Base-by-base conservation (phyloP, 1,140 invertebrate species). In the Apis dorsata region DNA sequence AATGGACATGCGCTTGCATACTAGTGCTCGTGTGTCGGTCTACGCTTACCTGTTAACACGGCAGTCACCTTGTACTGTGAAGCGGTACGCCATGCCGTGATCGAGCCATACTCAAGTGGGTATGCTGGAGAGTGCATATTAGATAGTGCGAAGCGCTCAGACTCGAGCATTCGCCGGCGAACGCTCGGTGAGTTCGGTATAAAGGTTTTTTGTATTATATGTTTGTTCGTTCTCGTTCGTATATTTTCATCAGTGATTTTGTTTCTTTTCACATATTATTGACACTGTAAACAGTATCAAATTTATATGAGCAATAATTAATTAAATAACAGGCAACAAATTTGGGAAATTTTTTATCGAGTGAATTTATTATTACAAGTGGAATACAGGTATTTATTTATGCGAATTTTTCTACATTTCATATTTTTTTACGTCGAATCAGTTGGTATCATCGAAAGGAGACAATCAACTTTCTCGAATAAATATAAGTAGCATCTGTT, bases 141-240 rank as follows among this genome's bases (percentile, higher is more conserved):
- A 92, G 90, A 90, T 84, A 70, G 89, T 53, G 89, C 81, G 79
- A 88, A 85, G 73, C 82, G 82, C 81, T 77, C 85, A 80, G 86
- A 83, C 83, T 73, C 83, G 85, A 89, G 87, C 91, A 92, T 91
- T 92, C 88, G 90, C 91, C 89, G 90, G 86, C 89, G 86, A 92
- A 85, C 90, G 90, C 84, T 91, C 89, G 86, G 84, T 86, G 84
- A 80, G 90, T 90, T 85, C 62, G 69, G 87, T 68, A 19, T 5
- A 53, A 49, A 59, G 17, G 9, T 65, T 81, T 70, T n/a, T 75
- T 11, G 51, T 21, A 24, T 34, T 13, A 12, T 9, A 69, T 24
- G 24, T 60, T 53, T 57, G 55, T 53, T 79, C 66, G 44, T 71
- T 73, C 28, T 77, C 73, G 21, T 72, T 51, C 24, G 81, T 79